These are phyloP conservation scores for Netelia melanura DNA, from an alignment of 2,888 invertebrate genomes.

Conservation along the genomic window DNA sequence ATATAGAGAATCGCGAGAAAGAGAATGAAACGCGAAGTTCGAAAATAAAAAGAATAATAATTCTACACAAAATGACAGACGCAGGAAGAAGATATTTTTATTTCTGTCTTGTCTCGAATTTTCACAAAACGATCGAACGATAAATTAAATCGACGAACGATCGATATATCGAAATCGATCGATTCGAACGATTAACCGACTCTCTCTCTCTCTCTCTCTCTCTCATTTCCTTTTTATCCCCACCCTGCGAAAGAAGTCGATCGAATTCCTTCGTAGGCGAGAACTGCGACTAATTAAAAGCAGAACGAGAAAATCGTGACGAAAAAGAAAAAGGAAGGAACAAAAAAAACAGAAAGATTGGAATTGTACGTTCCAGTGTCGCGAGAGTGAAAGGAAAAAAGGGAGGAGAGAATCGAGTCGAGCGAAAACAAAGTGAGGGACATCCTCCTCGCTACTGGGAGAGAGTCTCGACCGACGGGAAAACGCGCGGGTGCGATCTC, in stretches of 20 bases:
- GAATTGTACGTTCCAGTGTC: slow-evolving; percentile 4
- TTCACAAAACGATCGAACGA: slow-evolving; percentile 2
- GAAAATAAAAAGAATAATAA: slow-evolving; percentile 30
- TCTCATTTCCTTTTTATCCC: too few relatives aligned
- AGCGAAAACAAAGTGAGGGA: not conserved
- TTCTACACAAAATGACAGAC: slow-evolving; percentile 19
- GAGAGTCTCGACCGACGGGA: slow-evolving; percentile 21
- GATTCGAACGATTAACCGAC: not conserved
- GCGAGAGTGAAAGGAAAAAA: not conserved
- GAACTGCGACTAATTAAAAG: not conserved
- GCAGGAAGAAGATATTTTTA: slow-evolving; percentile 34
- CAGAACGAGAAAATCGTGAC: not conserved
- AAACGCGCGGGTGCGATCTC: slow-evolving; percentile 52
- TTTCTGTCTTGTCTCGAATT: slow-evolving; percentile 33
- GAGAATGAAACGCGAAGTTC: slow-evolving; percentile 28
- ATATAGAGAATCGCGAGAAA: slow-evolving; percentile 31
- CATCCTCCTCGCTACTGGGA: not conserved
- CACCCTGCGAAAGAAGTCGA: not conserved
- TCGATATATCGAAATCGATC: slow-evolving; percentile 2
- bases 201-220: too few relatives aligned
- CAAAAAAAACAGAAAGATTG: slow-evolving; percentile 21
- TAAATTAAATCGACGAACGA: not conserved
- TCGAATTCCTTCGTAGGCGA: not conserved
- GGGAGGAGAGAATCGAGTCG: not conserved
- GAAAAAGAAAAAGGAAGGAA: not conserved